Conservation (phyloP, 2,888 invertebrate species). For the Phyto melanocephala region DNA sequence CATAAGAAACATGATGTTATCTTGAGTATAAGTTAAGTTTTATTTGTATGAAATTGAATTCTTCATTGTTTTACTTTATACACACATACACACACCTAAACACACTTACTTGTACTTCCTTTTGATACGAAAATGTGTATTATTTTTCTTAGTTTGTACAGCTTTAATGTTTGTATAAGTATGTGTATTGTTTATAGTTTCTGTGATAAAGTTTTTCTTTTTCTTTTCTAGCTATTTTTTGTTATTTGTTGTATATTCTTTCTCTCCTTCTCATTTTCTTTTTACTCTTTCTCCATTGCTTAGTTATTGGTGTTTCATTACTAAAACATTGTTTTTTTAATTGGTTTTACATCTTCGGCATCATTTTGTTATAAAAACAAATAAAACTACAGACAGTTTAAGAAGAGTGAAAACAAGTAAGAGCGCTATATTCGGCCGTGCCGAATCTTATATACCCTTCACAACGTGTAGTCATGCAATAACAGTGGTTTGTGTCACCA, state of each 20-base stretch:
- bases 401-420: conserved; percentile 1
- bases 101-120: neutral
- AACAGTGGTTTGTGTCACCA: too few species aligned
- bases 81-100: neutral
- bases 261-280: neutral
- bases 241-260: conserved; percentile 22
- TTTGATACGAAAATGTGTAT: neutral
- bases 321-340: conserved; percentile 55
- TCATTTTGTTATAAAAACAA: conserved; percentile 34
- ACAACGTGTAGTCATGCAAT: too few species aligned
- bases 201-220: conserved; percentile 41
- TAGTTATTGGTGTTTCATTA: conserved; percentile 50
- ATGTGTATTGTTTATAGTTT: conserved; percentile 32
- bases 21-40: conserved; percentile 44
- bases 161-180: neutral
- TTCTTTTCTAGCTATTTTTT: conserved; percentile 24
- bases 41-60: conserved; percentile 52
- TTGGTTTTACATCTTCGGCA: conserved; percentile 61
- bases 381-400: neutral
- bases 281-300: neutral
- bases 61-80: conserved; percentile 26
- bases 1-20: conserved; percentile 56
- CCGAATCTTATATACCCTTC: too few species aligned
- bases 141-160: neutral
- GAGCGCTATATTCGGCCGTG: too few species aligned